phyloP scores from a whole-genome alignment of 2,113 vertebrate species.

The Bufo bufo region DNA sequence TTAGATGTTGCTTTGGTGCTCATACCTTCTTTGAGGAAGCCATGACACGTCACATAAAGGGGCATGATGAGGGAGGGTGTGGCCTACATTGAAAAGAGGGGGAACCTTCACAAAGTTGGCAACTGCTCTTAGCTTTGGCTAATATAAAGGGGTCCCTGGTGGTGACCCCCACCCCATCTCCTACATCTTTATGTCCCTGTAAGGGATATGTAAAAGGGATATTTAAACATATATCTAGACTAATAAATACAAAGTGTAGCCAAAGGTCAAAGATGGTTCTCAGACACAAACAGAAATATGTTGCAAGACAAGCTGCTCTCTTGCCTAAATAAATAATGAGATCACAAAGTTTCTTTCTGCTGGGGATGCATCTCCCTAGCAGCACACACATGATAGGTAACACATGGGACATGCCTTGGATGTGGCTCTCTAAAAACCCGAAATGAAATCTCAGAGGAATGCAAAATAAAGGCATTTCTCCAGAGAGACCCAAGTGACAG shows the following conservation, averaged over 20 bases:
- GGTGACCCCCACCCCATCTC: too few relatives aligned
- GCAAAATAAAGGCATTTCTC: conserved; percentile 59
- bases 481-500: conserved; percentile 64
- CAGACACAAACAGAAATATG: conserved; percentile 56
- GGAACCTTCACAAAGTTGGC: too few relatives aligned
- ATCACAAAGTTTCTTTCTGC: conserved; percentile 40
- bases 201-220: neutral
- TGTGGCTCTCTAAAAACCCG: conserved; percentile 65
- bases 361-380: conserved; percentile 55
- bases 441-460: conserved; percentile 52
- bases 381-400: conserved; percentile 61
- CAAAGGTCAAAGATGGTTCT: conserved; percentile 33
- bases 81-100: too few relatives aligned
- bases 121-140: too few relatives aligned
- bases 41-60: too few relatives aligned
- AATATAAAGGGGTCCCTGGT: neutral
- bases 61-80: too few relatives aligned
- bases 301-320: conserved; percentile 53
- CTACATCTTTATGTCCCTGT: too few relatives aligned
- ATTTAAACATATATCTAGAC: conserved; percentile 16
- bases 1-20: too few relatives aligned
- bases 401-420: conserved; percentile 61
- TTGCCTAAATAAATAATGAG: conserved; percentile 63
- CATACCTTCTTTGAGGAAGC: too few relatives aligned
- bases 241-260: conserved; percentile 41